Conservation (phyloP, 2,113 vertebrate species). For the Eptesicus fuscus region DNA sequence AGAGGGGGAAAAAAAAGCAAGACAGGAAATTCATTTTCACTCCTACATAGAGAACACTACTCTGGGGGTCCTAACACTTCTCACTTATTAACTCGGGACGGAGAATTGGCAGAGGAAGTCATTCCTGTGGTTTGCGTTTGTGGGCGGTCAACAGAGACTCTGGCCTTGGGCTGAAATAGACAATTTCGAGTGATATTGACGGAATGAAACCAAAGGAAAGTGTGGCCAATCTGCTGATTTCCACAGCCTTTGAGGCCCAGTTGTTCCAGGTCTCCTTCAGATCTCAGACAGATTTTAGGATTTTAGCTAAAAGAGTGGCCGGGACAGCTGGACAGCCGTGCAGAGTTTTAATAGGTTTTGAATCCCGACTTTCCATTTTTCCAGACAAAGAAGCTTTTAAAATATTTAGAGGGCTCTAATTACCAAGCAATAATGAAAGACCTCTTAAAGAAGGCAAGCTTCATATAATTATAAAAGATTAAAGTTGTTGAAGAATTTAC, state of each 20-base stretch:
- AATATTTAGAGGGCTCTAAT: constrained; percentile 21
- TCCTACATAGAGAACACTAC: not conserved
- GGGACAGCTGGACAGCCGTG: constrained; percentile 51
- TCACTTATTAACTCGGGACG: constrained; percentile 34
- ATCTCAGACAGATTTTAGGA: constrained; percentile 27
- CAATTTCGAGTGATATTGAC: not conserved
- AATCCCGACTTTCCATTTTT: constrained; percentile 43
- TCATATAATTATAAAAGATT: constrained; percentile 46
- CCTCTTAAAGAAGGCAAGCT: constrained; percentile 33
- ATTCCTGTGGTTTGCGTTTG: constrained; percentile 22
- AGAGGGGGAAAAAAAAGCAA: not conserved
- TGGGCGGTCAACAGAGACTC: not conserved
- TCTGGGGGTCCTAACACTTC: not conserved
- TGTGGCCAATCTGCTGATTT: constrained; percentile 44
- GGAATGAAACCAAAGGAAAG: constrained; percentile 35
- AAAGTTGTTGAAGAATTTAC: constrained; percentile 36
- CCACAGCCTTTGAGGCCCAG: constrained; percentile 1
- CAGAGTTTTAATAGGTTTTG: constrained; percentile 37
- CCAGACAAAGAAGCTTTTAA: constrained; percentile 52
- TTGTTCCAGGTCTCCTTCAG: constrained; percentile 36
- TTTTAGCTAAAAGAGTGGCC: constrained; percentile 49
- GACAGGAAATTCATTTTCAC: constrained; percentile 34
- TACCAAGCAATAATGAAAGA: constrained; percentile 34
- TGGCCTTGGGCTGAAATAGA: not conserved
- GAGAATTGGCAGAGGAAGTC: constrained; percentile 48